Conservation (phyloP, 2,888 invertebrate species). For the Heliconius erato region DNA sequence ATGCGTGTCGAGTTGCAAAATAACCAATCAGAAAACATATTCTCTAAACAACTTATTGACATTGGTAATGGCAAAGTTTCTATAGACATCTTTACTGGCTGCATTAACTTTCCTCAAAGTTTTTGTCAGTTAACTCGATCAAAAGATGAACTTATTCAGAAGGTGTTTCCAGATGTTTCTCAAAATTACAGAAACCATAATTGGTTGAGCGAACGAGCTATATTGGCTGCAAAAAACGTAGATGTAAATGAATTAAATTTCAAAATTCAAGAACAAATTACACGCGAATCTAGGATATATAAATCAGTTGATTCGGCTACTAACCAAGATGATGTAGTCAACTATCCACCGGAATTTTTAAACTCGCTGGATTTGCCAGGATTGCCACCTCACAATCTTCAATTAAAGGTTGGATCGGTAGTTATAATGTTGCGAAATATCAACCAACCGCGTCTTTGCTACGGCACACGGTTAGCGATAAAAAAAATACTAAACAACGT, state of each 20-base stretch:
- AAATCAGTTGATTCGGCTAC: no score
- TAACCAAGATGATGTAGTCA: no score
- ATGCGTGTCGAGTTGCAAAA: no score
- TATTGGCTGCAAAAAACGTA: slow-evolving; percentile 55
- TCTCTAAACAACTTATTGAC: no score
- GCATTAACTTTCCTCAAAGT: slow-evolving; percentile 49
- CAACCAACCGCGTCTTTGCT: slow-evolving; percentile 50
- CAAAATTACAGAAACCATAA: slow-evolving; percentile 51
- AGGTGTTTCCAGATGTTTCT: slow-evolving; percentile 56
- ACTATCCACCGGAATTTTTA: no score
- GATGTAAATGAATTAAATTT: slow-evolving; percentile 57
- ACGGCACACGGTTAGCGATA: not conserved
- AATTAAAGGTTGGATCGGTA: slow-evolving; percentile 51
- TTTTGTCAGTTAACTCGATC: slow-evolving; percentile 49
- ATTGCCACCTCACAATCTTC: slow-evolving; percentile 51
- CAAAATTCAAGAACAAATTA: slow-evolving; percentile 49
- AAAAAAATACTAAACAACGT: slow-evolving; percentile 9
- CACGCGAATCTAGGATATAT: no score
- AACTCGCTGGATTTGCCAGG: slow-evolving; percentile 35
- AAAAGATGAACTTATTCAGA: no score
- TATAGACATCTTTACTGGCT: slow-evolving; percentile 51
- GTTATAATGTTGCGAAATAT: slow-evolving; percentile 37
- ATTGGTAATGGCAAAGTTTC: slow-evolving; percentile 39
- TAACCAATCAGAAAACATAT: no score
- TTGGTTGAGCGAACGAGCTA: slow-evolving; percentile 55